Percentiles rank a stretch among this genome's conserved stretches.
phyloP scores from a whole-genome alignment of 2,888 invertebrate genomes.

The Apodemia mormo region DNA sequence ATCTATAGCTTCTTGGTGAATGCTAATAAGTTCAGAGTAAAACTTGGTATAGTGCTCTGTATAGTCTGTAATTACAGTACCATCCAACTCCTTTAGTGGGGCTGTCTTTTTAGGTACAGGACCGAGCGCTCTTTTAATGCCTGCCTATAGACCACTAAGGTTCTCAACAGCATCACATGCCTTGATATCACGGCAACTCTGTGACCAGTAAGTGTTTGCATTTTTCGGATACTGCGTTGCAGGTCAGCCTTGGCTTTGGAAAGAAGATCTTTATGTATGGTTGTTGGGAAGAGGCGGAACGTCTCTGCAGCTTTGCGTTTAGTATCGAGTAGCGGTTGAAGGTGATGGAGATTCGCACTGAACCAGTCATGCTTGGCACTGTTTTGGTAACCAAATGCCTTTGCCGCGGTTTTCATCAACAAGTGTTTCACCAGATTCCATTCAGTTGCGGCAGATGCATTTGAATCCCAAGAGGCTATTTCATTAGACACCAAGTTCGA shows the following conservation, averaged over 20 bases:
- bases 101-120: conserved; percentile 27
- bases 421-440: not conserved
- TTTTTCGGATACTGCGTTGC: too few relatives aligned
- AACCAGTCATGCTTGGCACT: too few relatives aligned
- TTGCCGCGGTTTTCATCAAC: not conserved
- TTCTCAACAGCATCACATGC: conserved; percentile 5
- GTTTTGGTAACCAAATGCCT: too few relatives aligned
- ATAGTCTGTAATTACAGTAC: conserved; percentile 20
- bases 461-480: conserved; percentile 5
- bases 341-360: too few relatives aligned
- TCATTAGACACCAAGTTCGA: not conserved
- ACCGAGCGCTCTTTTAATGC: conserved; percentile 29
- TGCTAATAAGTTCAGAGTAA: too few relatives aligned
- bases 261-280: too few relatives aligned
- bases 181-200: not conserved
- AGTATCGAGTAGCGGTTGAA: too few relatives aligned
- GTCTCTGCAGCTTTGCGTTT: too few relatives aligned
- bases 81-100: conserved; percentile 24
- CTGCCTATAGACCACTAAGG: conserved; percentile 24
- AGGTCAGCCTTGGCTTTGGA: too few relatives aligned
- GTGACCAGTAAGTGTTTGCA: too few relatives aligned
- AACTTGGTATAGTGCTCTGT: conserved; percentile 18
- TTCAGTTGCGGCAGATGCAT: not conserved
- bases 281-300: too few relatives aligned
- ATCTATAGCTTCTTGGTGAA: too few relatives aligned